These are phyloP conservation scores for Ariolimax columbianus DNA, from an alignment of 2,888 invertebrate genomes.

Conservation along the genomic window DNA sequence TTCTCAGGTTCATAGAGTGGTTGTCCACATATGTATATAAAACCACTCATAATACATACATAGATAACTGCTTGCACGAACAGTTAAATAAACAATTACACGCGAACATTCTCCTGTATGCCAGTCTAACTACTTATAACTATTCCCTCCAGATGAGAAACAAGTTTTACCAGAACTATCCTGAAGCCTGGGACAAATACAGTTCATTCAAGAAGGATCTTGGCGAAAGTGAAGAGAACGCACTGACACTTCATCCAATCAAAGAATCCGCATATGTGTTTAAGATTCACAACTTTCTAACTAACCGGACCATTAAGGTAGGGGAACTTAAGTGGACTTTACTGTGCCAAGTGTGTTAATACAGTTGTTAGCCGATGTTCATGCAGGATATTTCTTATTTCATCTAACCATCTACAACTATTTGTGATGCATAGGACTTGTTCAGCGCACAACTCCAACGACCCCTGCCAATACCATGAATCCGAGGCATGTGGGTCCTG, in stretches of 20 bases:
- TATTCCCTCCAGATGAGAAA: conserved; percentile 90
- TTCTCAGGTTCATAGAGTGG: too few relatives aligned
- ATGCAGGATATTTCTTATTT: too few relatives aligned
- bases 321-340: too few relatives aligned
- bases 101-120: background rate
- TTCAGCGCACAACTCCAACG: too few relatives aligned
- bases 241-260: conserved; percentile 96
- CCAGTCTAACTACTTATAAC: background rate
- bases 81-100: background rate
- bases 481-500: too few relatives aligned
- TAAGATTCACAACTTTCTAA: conserved; percentile 85
- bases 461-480: too few relatives aligned
- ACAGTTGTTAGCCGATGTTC: too few relatives aligned
- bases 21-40: background rate
- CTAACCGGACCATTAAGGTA: conserved; percentile 15
- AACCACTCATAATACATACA: background rate
- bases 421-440: too few relatives aligned
- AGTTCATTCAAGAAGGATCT: conserved; percentile 17
- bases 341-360: too few relatives aligned
- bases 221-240: conserved; percentile 82
- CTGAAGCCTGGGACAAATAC: conserved; percentile 81
- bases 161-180: conserved; percentile 95
- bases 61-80: background rate
- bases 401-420: too few relatives aligned
- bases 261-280: conserved; percentile 91